Conservation (phyloP, 2,797 vertebrate genomes). For the Pagetopsis macropterus region DNA sequence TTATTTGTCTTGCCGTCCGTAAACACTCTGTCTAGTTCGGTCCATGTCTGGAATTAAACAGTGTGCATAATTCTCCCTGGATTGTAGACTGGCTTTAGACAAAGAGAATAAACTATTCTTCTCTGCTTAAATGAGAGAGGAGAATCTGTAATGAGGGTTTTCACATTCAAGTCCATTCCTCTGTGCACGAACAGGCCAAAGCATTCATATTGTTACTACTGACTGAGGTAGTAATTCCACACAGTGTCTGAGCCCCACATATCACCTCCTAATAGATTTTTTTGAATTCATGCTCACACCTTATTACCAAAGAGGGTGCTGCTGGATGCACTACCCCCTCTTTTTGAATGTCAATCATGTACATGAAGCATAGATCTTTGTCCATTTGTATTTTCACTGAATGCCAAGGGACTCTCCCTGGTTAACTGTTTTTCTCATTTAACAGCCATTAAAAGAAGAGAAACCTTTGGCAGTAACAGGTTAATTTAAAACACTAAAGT, state of each 20-base stretch:
- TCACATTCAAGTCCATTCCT: slow-evolving; percentile 71
- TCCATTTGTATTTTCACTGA: slow-evolving; percentile 31
- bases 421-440: slow-evolving; percentile 18
- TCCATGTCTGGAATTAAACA: slow-evolving; percentile 74
- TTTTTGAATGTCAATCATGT: slow-evolving; percentile 56
- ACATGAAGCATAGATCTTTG: slow-evolving; percentile 34
- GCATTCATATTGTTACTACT: slow-evolving; percentile 64
- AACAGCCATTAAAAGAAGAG: slow-evolving; percentile 15
- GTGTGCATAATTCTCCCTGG: slow-evolving; percentile 61
- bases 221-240: slow-evolving; percentile 63
- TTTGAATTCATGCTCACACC: slow-evolving; percentile 71
- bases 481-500: slow-evolving; percentile 16
- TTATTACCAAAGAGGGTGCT: slow-evolving; percentile 57
- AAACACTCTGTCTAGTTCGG: slow-evolving; percentile 58
- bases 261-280: slow-evolving; percentile 72
- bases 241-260: slow-evolving; percentile 50
- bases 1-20: slow-evolving; percentile 65
- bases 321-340: slow-evolving; percentile 33
- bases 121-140: slow-evolving; percentile 51
- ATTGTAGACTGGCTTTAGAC: slow-evolving; percentile 46
- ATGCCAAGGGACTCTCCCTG: slow-evolving; percentile 11
- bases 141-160: slow-evolving; percentile 69
- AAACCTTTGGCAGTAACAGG: background rate
- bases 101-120: slow-evolving; percentile 36
- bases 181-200: slow-evolving; percentile 55